phyloP scores from a whole-genome alignment of 2,113 vertebrate genomes.

The Zapus hudsonius region DNA sequence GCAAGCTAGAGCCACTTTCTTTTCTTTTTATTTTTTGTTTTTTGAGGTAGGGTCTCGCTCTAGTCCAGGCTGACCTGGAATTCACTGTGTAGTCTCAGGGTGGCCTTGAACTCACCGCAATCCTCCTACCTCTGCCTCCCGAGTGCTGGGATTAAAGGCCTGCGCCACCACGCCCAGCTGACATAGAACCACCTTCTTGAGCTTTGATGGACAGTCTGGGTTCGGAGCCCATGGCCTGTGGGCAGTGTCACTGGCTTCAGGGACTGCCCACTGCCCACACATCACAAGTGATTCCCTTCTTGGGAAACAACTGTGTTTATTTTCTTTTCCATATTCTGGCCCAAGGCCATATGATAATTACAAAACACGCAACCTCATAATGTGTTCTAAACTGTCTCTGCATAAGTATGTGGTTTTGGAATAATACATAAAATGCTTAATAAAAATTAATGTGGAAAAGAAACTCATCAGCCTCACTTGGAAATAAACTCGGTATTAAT shows the following conservation, averaged over 20 bases:
- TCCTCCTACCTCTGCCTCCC: no score
- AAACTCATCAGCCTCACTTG: not conserved
- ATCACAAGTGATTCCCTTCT: slow-evolving; percentile 17
- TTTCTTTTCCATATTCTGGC: slow-evolving; percentile 54
- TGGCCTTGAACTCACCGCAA: no score
- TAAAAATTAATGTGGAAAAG: slow-evolving; percentile 60
- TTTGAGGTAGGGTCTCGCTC: no score
- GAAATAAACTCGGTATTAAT: slow-evolving; percentile 46
- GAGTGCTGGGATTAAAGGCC: no score
- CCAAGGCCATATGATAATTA: slow-evolving; percentile 62
- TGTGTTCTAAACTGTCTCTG: not conserved
- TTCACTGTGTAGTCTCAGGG: no score
- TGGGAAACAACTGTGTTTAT: slow-evolving; percentile 5
- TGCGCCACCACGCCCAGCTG: no score
- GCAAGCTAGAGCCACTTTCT: accelerated
- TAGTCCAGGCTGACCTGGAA: no score
- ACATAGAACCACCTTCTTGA: accelerated
- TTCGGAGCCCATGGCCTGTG: not conserved
- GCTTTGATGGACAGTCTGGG: accelerated
- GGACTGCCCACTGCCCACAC: not conserved
- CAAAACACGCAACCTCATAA: slow-evolving; percentile 36
- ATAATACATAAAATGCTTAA: slow-evolving; percentile 69
- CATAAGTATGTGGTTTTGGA: not conserved
- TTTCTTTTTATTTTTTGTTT: no score
- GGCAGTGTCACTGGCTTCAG: not conserved